Percentiles rank a stretch among this genome's conserved stretches.
Evolutionary conservation across 2,888 invertebrate species (phyloP).

Genomic region (Aphodius sticticus): DNA sequence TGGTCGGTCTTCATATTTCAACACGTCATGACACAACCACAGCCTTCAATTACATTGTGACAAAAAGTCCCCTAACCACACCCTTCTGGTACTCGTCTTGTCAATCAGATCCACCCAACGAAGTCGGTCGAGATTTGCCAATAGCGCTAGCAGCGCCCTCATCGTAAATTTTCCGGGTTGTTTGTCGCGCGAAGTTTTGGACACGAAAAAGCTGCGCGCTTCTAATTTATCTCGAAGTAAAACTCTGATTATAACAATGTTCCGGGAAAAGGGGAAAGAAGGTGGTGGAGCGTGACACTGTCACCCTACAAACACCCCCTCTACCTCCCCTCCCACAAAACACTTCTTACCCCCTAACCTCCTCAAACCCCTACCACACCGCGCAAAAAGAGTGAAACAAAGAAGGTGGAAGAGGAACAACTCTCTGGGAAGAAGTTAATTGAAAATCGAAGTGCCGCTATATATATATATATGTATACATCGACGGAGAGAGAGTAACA

Average conservation of each 20-base stretch:
- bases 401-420: not conserved
- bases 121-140: not conserved
- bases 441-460: conserved; percentile 20
- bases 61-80: too few species aligned
- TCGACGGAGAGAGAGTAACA: conserved; percentile 7
- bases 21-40: too few species aligned
- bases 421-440: conserved; percentile 21
- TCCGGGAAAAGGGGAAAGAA: not conserved
- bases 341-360: not conserved
- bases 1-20: too few species aligned
- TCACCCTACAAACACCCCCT: not conserved
- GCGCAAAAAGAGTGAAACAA: not conserved
- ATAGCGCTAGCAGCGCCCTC: not conserved
- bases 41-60: too few species aligned
- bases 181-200: not conserved
- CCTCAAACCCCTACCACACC: not conserved
- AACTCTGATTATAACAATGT: conserved; percentile 4
- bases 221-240: not conserved
- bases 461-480: conserved; percentile 12
- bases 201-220: not conserved
- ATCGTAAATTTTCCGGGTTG: not conserved
- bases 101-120: not conserved
- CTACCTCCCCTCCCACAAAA: not conserved
- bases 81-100: not conserved
- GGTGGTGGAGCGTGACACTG: not conserved